Evolutionary conservation across 2,113 vertebrate genomes (phyloP).

Genomic region (Falcunculus frontatus): DNA sequence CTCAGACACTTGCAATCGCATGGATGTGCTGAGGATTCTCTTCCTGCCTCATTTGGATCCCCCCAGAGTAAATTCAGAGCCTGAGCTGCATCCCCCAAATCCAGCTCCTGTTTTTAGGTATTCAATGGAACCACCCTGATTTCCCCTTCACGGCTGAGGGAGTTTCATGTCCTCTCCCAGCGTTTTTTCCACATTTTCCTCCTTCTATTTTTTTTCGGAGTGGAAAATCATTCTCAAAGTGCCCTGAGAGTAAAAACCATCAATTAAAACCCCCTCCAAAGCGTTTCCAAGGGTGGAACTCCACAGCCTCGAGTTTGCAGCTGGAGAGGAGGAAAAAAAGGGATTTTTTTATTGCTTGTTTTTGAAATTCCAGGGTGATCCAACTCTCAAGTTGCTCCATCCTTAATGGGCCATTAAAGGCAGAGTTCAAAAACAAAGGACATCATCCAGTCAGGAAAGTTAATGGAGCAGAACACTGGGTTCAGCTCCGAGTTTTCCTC

Average conservation of each 20-base stretch:
- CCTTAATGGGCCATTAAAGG: not conserved
- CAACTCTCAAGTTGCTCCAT: not conserved
- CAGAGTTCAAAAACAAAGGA: not conserved
- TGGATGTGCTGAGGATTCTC: not conserved
- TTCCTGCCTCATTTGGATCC: not conserved
- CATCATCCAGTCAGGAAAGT: not conserved
- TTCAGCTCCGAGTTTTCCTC: not conserved
- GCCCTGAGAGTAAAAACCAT: not conserved
- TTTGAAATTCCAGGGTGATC: not conserved
- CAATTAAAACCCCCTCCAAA: not conserved
- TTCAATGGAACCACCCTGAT: not conserved
- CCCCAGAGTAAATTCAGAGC: not conserved
- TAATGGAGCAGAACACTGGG: slow-evolving; percentile 3
- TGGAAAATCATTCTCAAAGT: not conserved
- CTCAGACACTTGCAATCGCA: accelerated
- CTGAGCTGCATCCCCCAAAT: not conserved
- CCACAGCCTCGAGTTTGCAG: not conserved
- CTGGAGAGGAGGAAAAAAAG: not conserved
- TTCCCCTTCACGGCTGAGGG: not conserved
- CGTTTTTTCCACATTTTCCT: not conserved
- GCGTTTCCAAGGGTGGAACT: not conserved
- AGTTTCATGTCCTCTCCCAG: not conserved
- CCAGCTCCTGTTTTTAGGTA: not conserved
- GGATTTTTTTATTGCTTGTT: not conserved
- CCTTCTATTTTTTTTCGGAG: not conserved